Percentiles rank a stretch among this genome's conserved stretches.
Conservation (phyloP, 2,797 vertebrate species). For the Alauda arvensis region DNA sequence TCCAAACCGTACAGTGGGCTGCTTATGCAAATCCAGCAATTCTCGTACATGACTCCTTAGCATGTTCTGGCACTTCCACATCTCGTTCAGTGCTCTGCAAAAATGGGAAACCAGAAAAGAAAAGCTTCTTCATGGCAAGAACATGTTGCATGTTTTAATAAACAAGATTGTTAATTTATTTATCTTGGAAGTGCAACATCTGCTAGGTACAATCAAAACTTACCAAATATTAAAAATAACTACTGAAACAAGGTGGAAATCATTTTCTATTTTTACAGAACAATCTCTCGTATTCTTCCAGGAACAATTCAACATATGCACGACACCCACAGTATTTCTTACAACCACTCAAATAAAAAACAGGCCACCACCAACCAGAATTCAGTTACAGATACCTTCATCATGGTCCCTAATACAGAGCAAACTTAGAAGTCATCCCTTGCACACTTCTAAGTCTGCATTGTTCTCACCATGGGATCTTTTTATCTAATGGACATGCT, state of each 20-base stretch:
- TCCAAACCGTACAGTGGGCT: slow-evolving; percentile 82
- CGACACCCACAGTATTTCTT: neutral
- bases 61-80: slow-evolving; percentile 99
- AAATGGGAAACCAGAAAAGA: neutral
- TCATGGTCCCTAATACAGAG: neutral
- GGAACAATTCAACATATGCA: neutral
- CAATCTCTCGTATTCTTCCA: neutral
- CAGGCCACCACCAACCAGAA: neutral
- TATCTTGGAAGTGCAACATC: neutral
- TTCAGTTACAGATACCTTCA: neutral
- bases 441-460: neutral
- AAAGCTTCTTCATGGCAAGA: neutral
- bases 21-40: slow-evolving; percentile 93
- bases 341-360: neutral
- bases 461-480: neutral
- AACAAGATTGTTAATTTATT: neutral
- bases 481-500: neutral
- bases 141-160: neutral
- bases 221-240: neutral
- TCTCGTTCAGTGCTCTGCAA: slow-evolving; percentile 94
- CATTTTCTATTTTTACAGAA: neutral
- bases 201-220: neutral
- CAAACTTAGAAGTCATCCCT: neutral
- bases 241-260: neutral
- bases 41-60: slow-evolving; percentile 93